These are phyloP conservation scores for Zaprionus kolodkinae DNA, from an alignment of 1,140 invertebrate genomes.

Conservation along the genomic window DNA sequence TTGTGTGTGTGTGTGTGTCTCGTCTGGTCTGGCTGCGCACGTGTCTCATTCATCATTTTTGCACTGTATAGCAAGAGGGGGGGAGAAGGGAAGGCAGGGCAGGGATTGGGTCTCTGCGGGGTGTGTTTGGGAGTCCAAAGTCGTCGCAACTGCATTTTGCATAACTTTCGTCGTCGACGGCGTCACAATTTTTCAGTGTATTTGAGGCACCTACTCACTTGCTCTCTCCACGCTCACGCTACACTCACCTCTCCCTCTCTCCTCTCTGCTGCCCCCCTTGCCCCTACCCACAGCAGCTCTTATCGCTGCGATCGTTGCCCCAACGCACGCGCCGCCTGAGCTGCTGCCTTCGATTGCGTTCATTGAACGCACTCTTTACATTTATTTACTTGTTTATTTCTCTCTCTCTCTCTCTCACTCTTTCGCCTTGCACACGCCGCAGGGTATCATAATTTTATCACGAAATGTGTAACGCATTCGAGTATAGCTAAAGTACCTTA, in stretches of 20 bases:
- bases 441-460: slow-evolving; percentile 21
- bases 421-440: slow-evolving; percentile 2
- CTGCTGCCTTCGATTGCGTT: slow-evolving; percentile 61
- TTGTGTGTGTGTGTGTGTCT: slow-evolving; percentile 3
- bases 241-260: slow-evolving; percentile 15
- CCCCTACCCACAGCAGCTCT: not conserved
- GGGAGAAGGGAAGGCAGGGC: too few relatives aligned
- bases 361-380: slow-evolving; percentile 71
- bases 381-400: not conserved
- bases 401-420: not conserved
- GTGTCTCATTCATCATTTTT: slow-evolving; percentile 48
- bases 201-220: not conserved
- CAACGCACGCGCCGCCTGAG: slow-evolving; percentile 38
- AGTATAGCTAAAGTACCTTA: not conserved
- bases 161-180: slow-evolving; percentile 15
- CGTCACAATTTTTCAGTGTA: slow-evolving; percentile 2
- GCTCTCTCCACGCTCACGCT: not conserved
- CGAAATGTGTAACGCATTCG: slow-evolving; percentile 25
- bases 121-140: slow-evolving; percentile 26
- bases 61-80: not conserved
- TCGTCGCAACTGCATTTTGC: slow-evolving; percentile 33
- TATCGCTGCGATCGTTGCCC: slow-evolving; percentile 39
- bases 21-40: slow-evolving; percentile 25
- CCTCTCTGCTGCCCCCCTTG: not conserved
- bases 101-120: not conserved